Percentiles rank a stretch among this genome's conserved stretches.
Evolutionary conservation across 2,797 vertebrate genomes (phyloP).

Genomic region (Arctocebus calabarensis): DNA sequence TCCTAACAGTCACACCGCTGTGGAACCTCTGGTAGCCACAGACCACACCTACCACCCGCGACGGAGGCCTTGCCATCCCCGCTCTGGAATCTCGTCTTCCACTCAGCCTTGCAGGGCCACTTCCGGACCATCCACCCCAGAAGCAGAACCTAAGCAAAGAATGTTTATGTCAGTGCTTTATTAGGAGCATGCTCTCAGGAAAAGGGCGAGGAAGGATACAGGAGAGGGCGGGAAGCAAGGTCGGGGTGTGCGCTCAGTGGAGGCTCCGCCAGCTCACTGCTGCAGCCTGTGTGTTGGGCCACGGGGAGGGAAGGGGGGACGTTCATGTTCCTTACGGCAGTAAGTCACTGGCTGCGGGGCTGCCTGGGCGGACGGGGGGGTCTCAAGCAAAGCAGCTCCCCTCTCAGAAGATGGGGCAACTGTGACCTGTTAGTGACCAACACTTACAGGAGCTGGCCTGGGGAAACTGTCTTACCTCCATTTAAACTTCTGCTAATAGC

Average conservation of each 20-base stretch:
- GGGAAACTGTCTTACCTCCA: background rate
- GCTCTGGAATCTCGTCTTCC: background rate
- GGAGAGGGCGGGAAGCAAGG: background rate
- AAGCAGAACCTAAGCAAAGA: background rate
- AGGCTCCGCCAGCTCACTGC: background rate
- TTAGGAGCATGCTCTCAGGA: background rate
- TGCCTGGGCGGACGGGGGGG: background rate
- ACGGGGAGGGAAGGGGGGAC: background rate
- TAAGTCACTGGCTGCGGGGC: background rate
- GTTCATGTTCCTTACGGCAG: background rate
- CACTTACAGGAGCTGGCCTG: background rate
- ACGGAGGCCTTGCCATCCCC: background rate
- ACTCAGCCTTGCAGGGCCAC: background rate
- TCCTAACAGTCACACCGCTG: background rate
- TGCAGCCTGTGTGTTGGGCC: background rate
- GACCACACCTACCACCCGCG: background rate
- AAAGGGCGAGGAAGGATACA: background rate
- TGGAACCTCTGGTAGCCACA: background rate
- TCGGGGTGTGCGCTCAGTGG: background rate
- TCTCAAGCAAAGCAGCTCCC: background rate
- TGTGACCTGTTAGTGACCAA: background rate
- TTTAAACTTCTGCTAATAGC: conserved; percentile 24
- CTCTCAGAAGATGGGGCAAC: background rate
- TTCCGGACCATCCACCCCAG: background rate
- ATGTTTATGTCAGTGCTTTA: conserved; percentile 1